Percentiles rank a stretch among this genome's conserved stretches.
Conservation (phyloP, 1,140 invertebrate genomes). For the Palaemon carinicauda region DNA sequence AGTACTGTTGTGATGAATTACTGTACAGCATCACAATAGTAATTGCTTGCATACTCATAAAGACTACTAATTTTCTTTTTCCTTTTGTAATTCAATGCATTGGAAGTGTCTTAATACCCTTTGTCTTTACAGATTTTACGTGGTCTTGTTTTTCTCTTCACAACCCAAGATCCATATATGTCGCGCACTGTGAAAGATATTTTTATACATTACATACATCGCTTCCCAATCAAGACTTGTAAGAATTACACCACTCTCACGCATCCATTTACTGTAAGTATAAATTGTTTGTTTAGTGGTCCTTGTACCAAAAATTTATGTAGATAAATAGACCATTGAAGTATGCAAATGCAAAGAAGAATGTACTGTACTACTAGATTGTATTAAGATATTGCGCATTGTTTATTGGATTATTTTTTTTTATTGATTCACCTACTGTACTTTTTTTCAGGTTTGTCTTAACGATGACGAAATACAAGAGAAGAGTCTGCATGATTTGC, state of each 20-base stretch:
- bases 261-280: constrained; percentile 47
- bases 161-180: constrained; percentile 43
- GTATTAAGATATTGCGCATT: not conserved
- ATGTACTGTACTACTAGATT: not conserved
- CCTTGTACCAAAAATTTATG: not conserved
- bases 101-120: too few species aligned
- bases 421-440: not conserved
- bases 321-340: not conserved
- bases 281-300: not conserved
- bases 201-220: constrained; percentile 49
- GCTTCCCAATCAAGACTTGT: constrained; percentile 39
- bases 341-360: too few species aligned
- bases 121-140: constrained; percentile 37
- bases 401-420: too few species aligned
- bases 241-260: constrained; percentile 19
- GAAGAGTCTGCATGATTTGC: constrained; percentile 8
- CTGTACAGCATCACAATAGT: too few species aligned
- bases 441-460: constrained; percentile 8
- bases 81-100: not conserved
- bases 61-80: not conserved
- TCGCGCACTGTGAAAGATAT: constrained; percentile 36
- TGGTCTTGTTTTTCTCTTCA: constrained; percentile 19
- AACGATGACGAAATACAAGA: not conserved
- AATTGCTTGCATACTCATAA: too few species aligned
- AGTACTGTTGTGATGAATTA: too few species aligned